phyloP scores from a whole-genome alignment of 2,113 vertebrate genomes.

The Grus americana region DNA sequence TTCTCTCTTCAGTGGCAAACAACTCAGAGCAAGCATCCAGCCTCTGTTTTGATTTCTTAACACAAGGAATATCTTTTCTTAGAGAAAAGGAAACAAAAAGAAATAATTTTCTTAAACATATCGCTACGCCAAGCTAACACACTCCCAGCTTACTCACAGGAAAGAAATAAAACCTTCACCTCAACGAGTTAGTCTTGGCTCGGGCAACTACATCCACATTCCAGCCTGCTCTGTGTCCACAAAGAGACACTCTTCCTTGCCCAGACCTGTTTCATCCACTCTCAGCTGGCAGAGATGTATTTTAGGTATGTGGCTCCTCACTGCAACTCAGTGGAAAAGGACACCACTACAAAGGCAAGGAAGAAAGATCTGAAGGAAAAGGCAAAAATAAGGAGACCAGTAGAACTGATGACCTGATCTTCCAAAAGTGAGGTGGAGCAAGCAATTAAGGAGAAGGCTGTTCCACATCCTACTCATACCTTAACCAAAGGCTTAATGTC shows the following conservation, averaged over 20 bases:
- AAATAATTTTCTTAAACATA: background rate
- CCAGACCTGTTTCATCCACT: background rate
- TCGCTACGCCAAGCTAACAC: background rate
- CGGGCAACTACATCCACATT: conserved; percentile 21
- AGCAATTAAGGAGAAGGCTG: background rate
- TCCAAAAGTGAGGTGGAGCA: background rate
- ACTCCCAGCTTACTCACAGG: conserved; percentile 12
- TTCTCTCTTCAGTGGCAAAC: background rate
- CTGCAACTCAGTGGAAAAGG: background rate
- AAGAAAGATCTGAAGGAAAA: background rate
- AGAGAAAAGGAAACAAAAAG: background rate
- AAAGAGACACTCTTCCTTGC: conserved; percentile 2
- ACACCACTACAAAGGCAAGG: background rate
- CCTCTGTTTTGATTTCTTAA: background rate
- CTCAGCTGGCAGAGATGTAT: background rate
- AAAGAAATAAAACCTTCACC: conserved; percentile 45
- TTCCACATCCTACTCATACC: background rate
- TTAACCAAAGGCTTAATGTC: background rate
- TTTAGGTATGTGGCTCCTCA: background rate
- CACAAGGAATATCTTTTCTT: background rate
- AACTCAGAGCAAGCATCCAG: background rate
- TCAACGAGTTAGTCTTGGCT: conserved; percentile 32
- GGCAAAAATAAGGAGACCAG: background rate
- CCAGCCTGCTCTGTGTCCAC: background rate
- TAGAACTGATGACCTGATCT: background rate